Evolutionary conservation across 2,113 vertebrate genomes (phyloP).

Genomic region (Silurus asotus): DNA sequence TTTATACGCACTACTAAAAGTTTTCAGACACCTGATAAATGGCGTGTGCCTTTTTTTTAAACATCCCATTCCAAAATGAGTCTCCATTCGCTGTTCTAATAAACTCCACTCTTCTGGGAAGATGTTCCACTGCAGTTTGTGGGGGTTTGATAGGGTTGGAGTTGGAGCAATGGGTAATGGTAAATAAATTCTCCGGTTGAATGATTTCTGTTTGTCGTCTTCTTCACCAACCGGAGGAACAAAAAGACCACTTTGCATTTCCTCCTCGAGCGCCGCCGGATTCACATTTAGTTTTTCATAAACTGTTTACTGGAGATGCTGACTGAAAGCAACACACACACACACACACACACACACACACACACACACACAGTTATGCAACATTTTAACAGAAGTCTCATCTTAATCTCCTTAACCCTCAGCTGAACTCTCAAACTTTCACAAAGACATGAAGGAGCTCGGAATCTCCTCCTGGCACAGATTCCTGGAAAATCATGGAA

Average conservation of each 20-base stretch:
- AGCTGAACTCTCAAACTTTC: background rate
- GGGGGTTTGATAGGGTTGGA: no score
- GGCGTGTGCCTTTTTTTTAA: no score
- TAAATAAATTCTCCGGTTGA: background rate
- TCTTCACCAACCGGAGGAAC: background rate
- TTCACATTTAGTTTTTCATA: background rate
- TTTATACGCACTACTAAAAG: no score
- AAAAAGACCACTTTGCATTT: background rate
- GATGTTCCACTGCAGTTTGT: no score
- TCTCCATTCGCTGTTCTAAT: no score
- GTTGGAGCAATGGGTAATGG: no score
- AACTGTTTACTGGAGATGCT: background rate
- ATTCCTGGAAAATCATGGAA: background rate
- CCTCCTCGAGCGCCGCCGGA: background rate
- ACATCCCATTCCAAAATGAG: no score
- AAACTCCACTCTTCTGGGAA: no score
- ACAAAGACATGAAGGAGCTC: background rate
- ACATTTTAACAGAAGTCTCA: background rate
- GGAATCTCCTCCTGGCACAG: background rate
- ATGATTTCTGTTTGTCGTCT: background rate
- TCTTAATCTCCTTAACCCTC: constrained; percentile 1
- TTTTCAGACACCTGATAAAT: no score
- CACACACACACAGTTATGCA: background rate
- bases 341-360: background rate
- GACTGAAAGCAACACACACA: background rate